Conservation (phyloP, 2,113 vertebrate species). For the Ptyas mucosa region DNA sequence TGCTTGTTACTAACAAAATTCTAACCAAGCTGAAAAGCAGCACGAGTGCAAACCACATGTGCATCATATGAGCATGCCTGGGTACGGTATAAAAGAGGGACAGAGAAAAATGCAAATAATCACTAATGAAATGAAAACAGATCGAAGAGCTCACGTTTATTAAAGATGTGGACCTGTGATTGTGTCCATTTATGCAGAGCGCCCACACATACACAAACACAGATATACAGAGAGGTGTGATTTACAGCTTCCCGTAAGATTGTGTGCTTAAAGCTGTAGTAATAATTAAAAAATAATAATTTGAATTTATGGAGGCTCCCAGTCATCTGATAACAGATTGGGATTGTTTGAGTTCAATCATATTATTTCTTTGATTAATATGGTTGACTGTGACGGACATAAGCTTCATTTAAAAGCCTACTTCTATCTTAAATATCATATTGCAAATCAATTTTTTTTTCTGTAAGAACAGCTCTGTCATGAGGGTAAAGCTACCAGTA, state of each 20-base stretch:
- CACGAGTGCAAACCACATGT: not conserved
- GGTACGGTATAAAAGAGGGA: not conserved
- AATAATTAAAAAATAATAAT: conserved; percentile 8
- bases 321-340: not conserved
- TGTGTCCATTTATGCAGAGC: not conserved
- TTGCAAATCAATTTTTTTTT: conserved; percentile 58
- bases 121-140: not conserved
- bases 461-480: conserved; percentile 61
- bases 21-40: not conserved
- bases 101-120: not conserved
- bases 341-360: conserved; percentile 15
- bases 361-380: conserved; percentile 41
- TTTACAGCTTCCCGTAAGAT: not conserved
- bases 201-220: not conserved
- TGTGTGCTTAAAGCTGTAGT: not conserved
- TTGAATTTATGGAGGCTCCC: not conserved
- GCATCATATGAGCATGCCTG: not conserved
- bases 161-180: not conserved
- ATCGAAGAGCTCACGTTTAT: not conserved
- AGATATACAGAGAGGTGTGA: not conserved
- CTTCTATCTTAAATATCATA: conserved; percentile 45
- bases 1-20: not conserved
- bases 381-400: conserved; percentile 35
- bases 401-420: conserved; percentile 28
- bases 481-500: conserved; percentile 56